Percentiles rank a stretch among this genome's conserved stretches.
These are phyloP conservation scores for Hypolimnas misippus DNA, from an alignment of 2,888 invertebrate species.

Conservation along the genomic window DNA sequence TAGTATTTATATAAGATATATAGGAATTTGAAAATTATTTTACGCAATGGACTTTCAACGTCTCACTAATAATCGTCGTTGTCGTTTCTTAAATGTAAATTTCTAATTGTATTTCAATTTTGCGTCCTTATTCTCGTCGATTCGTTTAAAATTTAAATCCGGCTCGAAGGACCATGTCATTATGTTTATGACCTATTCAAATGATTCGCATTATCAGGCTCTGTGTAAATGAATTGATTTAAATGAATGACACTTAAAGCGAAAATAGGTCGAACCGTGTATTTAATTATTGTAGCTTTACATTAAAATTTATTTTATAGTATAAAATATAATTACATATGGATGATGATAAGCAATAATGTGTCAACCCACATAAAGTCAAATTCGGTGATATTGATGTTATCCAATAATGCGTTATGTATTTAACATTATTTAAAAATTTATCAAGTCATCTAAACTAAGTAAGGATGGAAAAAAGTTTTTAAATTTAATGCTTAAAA, in stretches of 20 bases:
- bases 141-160: conserved; percentile 20
- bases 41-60: not conserved
- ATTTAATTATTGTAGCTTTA: not conserved
- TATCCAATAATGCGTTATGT: too few relatives aligned
- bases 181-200: conserved; percentile 25
- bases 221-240: conserved; percentile 12
- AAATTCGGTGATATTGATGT: too few relatives aligned
- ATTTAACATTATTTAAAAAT: too few relatives aligned
- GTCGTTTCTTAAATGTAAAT: not conserved
- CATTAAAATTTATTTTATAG: not conserved
- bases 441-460: too few relatives aligned
- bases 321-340: too few relatives aligned
- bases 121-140: not conserved
- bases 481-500: too few relatives aligned
- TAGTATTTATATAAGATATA: too few relatives aligned
- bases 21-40: too few relatives aligned
- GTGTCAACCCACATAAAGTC: too few relatives aligned
- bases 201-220: conserved; percentile 3
- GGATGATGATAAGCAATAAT: too few relatives aligned
- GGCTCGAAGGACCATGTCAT: conserved; percentile 26
- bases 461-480: too few relatives aligned
- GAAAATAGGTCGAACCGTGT: not conserved
- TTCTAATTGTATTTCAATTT: conserved; percentile 18
- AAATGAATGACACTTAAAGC: conserved; percentile 2
- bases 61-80: not conserved